These are phyloP conservation scores for Alectoris magna DNA, from an alignment of 2,797 vertebrate species.

Conservation along the genomic window DNA sequence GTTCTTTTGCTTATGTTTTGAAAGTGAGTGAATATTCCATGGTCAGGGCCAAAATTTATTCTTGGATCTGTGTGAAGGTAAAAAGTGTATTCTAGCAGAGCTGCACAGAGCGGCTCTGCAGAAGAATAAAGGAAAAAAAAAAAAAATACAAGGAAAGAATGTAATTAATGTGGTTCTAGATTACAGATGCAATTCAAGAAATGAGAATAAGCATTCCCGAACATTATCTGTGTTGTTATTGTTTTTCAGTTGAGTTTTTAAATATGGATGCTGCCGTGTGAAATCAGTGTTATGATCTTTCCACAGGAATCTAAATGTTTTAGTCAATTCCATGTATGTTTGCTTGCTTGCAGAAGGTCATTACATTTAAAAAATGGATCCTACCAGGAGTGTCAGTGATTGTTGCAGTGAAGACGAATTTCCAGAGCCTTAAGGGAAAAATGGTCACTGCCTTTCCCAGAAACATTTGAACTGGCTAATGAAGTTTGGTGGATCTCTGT, in stretches of 20 bases:
- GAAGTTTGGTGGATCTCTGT: constrained; percentile 24
- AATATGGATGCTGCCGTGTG: background rate
- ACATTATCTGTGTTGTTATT: background rate
- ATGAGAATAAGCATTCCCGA: background rate
- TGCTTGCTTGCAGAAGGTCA: background rate
- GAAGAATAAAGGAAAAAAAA: background rate
- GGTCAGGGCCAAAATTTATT: background rate
- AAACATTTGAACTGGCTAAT: constrained; percentile 10
- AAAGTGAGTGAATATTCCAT: constrained; percentile 13
- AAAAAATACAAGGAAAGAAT: background rate
- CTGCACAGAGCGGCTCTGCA: background rate
- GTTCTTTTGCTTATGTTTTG: constrained; percentile 33
- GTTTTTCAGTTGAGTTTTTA: background rate
- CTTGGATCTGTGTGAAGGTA: background rate
- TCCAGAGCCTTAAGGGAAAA: constrained; percentile 1
- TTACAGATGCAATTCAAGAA: background rate
- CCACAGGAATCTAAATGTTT: background rate
- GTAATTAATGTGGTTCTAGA: background rate
- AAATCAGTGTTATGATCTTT: background rate
- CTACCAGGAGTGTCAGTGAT: background rate
- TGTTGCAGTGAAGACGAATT: background rate
- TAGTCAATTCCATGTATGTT: background rate
- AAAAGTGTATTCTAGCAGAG: background rate
- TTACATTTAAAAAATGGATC: constrained; percentile 28
- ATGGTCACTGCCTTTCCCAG: background rate